phyloP scores from a whole-genome alignment of 2,797 vertebrate species.

The Cyprinella venusta region DNA sequence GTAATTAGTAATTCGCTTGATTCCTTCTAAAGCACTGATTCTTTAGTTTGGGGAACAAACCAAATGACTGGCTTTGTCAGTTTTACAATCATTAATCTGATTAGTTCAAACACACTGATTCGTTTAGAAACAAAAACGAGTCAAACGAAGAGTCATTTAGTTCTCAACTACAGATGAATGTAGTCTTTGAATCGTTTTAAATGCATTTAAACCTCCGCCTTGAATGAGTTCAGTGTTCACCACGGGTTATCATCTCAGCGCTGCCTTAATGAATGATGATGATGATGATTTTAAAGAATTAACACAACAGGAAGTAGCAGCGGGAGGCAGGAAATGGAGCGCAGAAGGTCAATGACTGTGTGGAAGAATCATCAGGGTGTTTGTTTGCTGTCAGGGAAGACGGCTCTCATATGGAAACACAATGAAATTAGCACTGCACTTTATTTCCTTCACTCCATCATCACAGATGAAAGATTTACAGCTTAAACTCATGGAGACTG shows the following conservation, averaged over 20 bases:
- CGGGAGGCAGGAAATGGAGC: constrained; percentile 17
- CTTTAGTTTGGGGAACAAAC: too few species aligned
- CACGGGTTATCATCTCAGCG: too few species aligned
- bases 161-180: not conserved
- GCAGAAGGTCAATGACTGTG: not conserved
- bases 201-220: not conserved
- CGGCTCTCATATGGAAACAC: constrained; percentile 6
- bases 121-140: not conserved
- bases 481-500: not conserved
- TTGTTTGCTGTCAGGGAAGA: not conserved
- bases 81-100: not conserved
- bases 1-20: too few species aligned
- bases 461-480: not conserved
- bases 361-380: constrained; percentile 6
- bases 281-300: not conserved
- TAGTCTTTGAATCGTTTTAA: not conserved
- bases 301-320: constrained; percentile 14
- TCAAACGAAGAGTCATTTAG: not conserved
- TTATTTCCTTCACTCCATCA: not conserved
- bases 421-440: not conserved
- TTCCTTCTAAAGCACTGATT: too few species aligned
- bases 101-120: not conserved
- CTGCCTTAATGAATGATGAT: not conserved
- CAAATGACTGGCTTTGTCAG: too few species aligned
- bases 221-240: not conserved